Evolutionary conservation across 2,888 invertebrate genomes (phyloP).

Genomic region (Halocaridina rubra): DNA sequence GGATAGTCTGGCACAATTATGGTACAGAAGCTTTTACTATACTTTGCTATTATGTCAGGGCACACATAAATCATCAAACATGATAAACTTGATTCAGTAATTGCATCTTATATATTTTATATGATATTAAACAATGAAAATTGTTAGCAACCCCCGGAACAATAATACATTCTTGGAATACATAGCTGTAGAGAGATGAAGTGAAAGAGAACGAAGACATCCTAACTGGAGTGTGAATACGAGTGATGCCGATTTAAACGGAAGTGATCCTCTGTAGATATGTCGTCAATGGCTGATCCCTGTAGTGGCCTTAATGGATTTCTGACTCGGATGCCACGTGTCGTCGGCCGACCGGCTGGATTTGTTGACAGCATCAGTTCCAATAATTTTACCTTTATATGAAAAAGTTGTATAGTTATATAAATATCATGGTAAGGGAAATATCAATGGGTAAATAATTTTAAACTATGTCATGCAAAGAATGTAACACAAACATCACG

Average conservation of each 20-base stretch:
- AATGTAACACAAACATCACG: too few species aligned
- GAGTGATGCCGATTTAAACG: slow-evolving; percentile 23
- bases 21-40: too few species aligned
- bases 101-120: too few species aligned
- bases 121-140: too few species aligned
- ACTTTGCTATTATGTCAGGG: too few species aligned
- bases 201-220: slow-evolving; percentile 10
- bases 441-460: too few species aligned
- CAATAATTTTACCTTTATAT: slow-evolving; percentile 35
- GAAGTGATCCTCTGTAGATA: slow-evolving; percentile 42
- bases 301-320: slow-evolving; percentile 42
- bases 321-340: slow-evolving; percentile 50
- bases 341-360: slow-evolving; percentile 77
- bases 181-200: neutral
- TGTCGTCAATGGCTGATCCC: slow-evolving; percentile 18
- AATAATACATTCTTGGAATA: too few species aligned
- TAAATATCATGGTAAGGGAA: neutral
- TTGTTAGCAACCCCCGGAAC: too few species aligned
- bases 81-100: too few species aligned
- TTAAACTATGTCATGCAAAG: too few species aligned
- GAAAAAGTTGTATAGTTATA: neutral
- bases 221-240: neutral
- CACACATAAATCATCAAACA: too few species aligned
- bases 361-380: slow-evolving; percentile 78
- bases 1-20: too few species aligned